Evolutionary conservation across 2,113 vertebrate genomes (phyloP).

Genomic region (Hypanus sabinus): DNA sequence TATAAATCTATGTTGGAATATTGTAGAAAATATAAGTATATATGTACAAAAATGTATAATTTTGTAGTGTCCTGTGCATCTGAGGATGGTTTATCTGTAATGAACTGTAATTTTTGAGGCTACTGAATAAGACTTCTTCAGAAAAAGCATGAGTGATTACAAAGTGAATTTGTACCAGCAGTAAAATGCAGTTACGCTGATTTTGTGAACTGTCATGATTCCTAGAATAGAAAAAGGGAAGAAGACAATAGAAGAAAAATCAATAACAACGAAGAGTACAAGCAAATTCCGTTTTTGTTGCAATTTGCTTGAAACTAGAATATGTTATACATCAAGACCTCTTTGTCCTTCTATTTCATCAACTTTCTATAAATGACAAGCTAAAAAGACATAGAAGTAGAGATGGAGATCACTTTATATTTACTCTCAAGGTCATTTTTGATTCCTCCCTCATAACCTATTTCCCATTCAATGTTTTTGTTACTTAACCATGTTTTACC

Average conservation of each 20-base stretch:
- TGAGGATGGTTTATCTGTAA: not conserved
- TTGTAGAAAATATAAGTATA: slow-evolving; percentile 5
- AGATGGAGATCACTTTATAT: not conserved
- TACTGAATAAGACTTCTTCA: not conserved
- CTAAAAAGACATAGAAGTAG: not conserved
- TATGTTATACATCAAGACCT: not conserved
- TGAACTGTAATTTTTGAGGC: not conserved
- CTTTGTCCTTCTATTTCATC: not conserved
- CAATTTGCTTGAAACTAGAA: not conserved
- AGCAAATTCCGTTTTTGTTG: not conserved
- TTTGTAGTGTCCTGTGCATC: not conserved
- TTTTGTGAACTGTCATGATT: not conserved
- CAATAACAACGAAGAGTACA: not conserved
- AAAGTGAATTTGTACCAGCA: not conserved
- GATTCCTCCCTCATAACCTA: not conserved
- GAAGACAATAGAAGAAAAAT: not conserved
- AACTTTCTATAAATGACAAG: not conserved
- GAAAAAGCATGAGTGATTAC: not conserved
- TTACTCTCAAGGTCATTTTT: not conserved
- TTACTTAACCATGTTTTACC: not conserved
- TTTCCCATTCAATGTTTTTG: not conserved
- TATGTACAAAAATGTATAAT: not conserved
- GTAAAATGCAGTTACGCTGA: slow-evolving; percentile 10
- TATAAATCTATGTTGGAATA: not conserved
- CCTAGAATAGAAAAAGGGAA: not conserved